A percentile compares a stretch with the other conserved stretches of the same genome.
Conservation (phyloP, 2,797 vertebrate species). For the Dipus sagitta region DNA sequence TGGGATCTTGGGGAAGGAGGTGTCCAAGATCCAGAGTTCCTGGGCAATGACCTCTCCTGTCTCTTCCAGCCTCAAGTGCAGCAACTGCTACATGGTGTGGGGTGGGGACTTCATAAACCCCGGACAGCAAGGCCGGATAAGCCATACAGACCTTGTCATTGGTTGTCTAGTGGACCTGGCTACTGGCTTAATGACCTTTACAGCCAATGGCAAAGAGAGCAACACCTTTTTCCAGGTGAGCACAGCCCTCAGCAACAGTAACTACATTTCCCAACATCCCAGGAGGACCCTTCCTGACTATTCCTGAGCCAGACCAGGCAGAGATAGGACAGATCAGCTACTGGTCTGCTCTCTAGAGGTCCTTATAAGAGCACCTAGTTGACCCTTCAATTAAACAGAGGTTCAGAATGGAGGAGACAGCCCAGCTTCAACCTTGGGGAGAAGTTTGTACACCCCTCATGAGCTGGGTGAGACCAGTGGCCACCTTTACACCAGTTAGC, state of each 20-base stretch:
- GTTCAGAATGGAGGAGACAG: neutral
- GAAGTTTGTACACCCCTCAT: neutral
- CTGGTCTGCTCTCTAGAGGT: neutral
- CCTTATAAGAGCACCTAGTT: neutral
- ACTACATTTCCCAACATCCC: neutral
- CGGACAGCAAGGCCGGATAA: conserved; percentile 94
- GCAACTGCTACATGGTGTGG: conserved; percentile 99
- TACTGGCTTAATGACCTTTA: conserved; percentile 96
- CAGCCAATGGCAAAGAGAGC: conserved; percentile 95
- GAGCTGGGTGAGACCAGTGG: neutral
- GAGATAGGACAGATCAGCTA: neutral
- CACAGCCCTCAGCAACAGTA: neutral
- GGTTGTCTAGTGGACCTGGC: conserved; percentile 96
- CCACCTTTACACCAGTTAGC: neutral
- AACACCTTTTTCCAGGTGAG: conserved; percentile 97
- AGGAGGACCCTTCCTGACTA: neutral
- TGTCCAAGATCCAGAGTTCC: neutral
- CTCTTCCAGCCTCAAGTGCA: conserved; percentile 93
- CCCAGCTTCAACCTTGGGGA: conserved; percentile 14
- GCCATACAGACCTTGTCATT: conserved; percentile 94
- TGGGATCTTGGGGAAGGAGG: neutral
- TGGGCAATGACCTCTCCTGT: neutral
- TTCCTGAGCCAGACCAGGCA: neutral
- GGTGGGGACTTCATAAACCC: conserved; percentile 94
- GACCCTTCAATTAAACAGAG: neutral